A percentile compares a stretch with the other conserved stretches of the same genome.
phyloP scores from a whole-genome alignment of 2,888 invertebrate species.

The Magallana nippona region DNA sequence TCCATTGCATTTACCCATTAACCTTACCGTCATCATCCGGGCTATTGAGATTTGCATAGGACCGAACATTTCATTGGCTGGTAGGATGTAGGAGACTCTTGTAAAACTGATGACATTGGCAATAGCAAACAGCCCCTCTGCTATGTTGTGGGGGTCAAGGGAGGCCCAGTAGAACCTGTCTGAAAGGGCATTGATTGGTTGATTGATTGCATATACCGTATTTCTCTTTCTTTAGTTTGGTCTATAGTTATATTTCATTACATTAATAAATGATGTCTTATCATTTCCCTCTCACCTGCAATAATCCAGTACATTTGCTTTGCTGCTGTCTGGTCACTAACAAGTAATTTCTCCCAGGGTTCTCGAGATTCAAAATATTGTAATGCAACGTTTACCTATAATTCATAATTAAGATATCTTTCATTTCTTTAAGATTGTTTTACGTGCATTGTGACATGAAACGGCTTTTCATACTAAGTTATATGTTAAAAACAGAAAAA shows the following conservation, averaged over 20 bases:
- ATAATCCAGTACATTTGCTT: slow-evolving; percentile 63
- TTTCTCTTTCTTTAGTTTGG: no score
- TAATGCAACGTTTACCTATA: slow-evolving; percentile 60
- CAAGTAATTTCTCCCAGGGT: slow-evolving; percentile 59
- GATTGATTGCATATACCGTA: no score
- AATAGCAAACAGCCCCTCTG: slow-evolving; percentile 72
- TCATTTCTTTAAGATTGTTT: no score
- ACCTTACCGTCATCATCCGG: slow-evolving; percentile 72
- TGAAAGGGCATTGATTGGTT: slow-evolving; percentile 51
- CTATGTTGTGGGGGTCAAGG: slow-evolving; percentile 66
- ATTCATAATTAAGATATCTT: background rate
- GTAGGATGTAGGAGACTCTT: slow-evolving; percentile 72
- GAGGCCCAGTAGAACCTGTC: slow-evolving; percentile 66
- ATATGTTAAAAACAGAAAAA: no score
- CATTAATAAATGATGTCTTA: no score
- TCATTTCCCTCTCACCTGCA: slow-evolving; percentile 51
- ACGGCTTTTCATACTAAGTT: no score
- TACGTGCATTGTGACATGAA: no score
- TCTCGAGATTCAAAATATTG: slow-evolving; percentile 56
- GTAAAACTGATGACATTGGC: slow-evolving; percentile 75
- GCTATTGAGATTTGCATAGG: slow-evolving; percentile 76
- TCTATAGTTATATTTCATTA: no score
- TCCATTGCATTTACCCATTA: background rate
- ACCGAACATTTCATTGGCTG: slow-evolving; percentile 74
- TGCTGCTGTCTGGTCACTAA: slow-evolving; percentile 48